Evolutionary conservation across 1,140 invertebrate genomes (phyloP).

Genomic region (Hestina assimilis): DNA sequence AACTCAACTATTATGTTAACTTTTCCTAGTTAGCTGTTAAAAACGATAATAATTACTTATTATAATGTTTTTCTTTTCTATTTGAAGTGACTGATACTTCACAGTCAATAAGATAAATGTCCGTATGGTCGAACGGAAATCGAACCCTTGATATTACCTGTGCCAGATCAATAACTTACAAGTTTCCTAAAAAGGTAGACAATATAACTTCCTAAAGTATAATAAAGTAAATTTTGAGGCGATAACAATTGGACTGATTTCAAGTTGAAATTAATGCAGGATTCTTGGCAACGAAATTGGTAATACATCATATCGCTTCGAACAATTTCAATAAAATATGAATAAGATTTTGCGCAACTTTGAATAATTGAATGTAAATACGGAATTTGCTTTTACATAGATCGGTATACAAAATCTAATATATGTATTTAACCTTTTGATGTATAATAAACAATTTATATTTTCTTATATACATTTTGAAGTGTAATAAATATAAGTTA

Average conservation of each 20-base stretch:
- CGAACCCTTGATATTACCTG: too few species aligned
- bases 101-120: too few species aligned
- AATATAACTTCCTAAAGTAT: conserved; percentile 2
- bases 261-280: conserved; percentile 19
- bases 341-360: conserved; percentile 6
- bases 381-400: background rate
- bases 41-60: too few species aligned
- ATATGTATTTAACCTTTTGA: too few species aligned
- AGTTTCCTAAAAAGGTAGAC: background rate
- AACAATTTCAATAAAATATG: conserved; percentile 18
- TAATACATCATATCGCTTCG: conserved; percentile 17
- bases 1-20: conserved; percentile 2
- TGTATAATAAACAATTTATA: too few species aligned
- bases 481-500: too few species aligned
- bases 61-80: too few species aligned
- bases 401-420: background rate
- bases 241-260: conserved; percentile 21
- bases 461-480: too few species aligned
- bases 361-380: conserved; percentile 14
- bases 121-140: too few species aligned
- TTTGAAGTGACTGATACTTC: too few species aligned
- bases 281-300: conserved; percentile 20
- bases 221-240: conserved; percentile 8
- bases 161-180: too few species aligned
- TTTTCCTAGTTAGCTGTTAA: too few species aligned